Conservation (phyloP, 2,888 invertebrate genomes). For the Dasysyrphus tricinctus region DNA sequence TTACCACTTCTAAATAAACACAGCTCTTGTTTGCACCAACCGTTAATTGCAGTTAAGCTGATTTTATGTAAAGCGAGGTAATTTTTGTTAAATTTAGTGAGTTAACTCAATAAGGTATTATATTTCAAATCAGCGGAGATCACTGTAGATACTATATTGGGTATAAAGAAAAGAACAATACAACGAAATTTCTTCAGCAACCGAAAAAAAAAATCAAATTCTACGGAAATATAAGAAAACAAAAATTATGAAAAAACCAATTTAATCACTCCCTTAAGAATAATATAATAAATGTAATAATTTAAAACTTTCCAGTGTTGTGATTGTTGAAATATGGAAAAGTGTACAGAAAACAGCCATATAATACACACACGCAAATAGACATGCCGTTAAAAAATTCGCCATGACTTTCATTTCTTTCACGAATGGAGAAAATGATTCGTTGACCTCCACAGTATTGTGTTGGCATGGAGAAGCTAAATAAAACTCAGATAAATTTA, state of each 20-base stretch:
- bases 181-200: too few relatives aligned
- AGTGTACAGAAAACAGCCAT: background rate
- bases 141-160: too few relatives aligned
- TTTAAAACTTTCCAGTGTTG: background rate
- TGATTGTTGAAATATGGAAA: background rate
- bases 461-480: conserved; percentile 23
- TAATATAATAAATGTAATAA: background rate
- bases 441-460: conserved; percentile 43
- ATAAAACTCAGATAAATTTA: background rate
- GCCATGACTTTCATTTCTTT: conserved; percentile 17
- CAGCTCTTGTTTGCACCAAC: too few relatives aligned
- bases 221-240: background rate
- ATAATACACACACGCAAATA: background rate
- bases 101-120: too few relatives aligned
- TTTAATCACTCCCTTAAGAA: background rate
- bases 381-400: background rate
- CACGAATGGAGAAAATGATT: conserved; percentile 26
- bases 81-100: too few relatives aligned
- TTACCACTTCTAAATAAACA: too few relatives aligned
- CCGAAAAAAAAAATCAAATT: too few relatives aligned
- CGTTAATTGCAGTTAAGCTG: too few relatives aligned
- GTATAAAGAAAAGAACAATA: too few relatives aligned
- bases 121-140: too few relatives aligned
- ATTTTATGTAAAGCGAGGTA: too few relatives aligned
- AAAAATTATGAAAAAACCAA: background rate